A percentile compares a stretch with the other conserved stretches of the same genome.
phyloP scores from a whole-genome alignment of 2,113 vertebrate genomes.

The Copsychus sechellarum region DNA sequence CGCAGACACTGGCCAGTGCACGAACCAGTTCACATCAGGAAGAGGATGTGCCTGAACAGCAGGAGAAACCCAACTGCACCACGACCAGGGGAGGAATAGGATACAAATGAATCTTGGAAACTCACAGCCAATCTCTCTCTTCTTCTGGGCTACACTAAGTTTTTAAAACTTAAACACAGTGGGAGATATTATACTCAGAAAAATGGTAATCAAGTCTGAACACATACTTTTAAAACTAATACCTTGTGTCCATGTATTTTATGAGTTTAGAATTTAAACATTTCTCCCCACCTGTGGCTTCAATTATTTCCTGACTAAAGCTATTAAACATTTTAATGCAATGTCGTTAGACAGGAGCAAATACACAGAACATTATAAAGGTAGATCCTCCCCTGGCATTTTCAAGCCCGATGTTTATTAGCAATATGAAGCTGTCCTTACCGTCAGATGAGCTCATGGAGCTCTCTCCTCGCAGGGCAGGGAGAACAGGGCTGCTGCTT shows the following conservation, averaged over 20 bases:
- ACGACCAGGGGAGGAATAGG: background rate
- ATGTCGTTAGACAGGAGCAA: background rate
- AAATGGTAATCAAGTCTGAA: background rate
- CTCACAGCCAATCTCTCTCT: background rate
- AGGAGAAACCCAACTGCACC: background rate
- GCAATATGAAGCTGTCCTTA: background rate
- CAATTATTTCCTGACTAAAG: background rate
- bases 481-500: background rate
- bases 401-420: background rate
- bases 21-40: accelerated
- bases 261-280: background rate
- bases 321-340: background rate
- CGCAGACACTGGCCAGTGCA: background rate
- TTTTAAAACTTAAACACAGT: background rate
- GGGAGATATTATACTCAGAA: background rate
- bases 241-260: background rate
- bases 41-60: background rate
- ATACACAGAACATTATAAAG: background rate
- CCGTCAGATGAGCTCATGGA: background rate
- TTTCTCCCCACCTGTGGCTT: background rate
- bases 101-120: background rate
- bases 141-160: background rate
- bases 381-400: accelerated
- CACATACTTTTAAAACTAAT: background rate
- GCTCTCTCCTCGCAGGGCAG: background rate